Evolutionary conservation across 37 sponge, comb jelly and placozoan genomes (phyloP).

Genomic region (Amphimedon queenslandica): DNA sequence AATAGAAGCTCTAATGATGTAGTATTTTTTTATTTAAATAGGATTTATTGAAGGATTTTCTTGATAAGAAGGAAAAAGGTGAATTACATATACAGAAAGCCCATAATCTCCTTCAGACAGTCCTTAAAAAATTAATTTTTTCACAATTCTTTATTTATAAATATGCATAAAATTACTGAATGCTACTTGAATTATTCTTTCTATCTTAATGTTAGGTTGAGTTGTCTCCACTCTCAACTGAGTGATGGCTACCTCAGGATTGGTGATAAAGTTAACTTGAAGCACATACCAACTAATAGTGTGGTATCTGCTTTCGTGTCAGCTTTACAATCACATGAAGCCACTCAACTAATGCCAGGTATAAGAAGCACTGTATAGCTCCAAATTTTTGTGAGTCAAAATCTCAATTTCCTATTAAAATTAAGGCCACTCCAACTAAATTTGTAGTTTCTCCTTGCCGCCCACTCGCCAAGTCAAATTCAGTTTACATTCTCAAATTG

Average conservation of each 20-base stretch:
- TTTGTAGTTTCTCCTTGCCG: too few relatives aligned
- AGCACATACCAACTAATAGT: conserved; percentile 67
- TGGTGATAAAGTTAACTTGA: conserved; percentile 81
- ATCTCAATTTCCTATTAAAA: too few relatives aligned
- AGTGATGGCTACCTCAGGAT: conserved; percentile 73
- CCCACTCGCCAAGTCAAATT: too few relatives aligned
- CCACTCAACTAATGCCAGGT: conserved; percentile 33
- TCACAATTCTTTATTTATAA: too few relatives aligned
- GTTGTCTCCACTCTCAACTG: conserved; percentile 44
- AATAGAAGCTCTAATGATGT: background rate
- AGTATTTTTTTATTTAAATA: background rate
- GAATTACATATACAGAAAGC: conserved; percentile 85
- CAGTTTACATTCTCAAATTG: too few relatives aligned
- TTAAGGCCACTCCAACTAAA: too few relatives aligned
- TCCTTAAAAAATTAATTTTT: conserved; percentile 74
- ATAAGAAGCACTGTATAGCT: too few relatives aligned
- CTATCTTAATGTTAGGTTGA: conserved; percentile 42
- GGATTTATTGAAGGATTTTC: conserved; percentile 93
- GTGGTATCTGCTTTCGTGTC: conserved; percentile 85
- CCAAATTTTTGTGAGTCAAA: too few relatives aligned
- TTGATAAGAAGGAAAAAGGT: conserved; percentile 92
- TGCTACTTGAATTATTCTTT: too few relatives aligned
- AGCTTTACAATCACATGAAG: conserved; percentile 58
- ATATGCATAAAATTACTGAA: too few relatives aligned
- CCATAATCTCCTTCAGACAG: conserved; percentile 72